A percentile compares a stretch with the other conserved stretches of the same genome.
phyloP scores from a whole-genome alignment of 2,113 vertebrate genomes.

The Ochotona princeps region DNA sequence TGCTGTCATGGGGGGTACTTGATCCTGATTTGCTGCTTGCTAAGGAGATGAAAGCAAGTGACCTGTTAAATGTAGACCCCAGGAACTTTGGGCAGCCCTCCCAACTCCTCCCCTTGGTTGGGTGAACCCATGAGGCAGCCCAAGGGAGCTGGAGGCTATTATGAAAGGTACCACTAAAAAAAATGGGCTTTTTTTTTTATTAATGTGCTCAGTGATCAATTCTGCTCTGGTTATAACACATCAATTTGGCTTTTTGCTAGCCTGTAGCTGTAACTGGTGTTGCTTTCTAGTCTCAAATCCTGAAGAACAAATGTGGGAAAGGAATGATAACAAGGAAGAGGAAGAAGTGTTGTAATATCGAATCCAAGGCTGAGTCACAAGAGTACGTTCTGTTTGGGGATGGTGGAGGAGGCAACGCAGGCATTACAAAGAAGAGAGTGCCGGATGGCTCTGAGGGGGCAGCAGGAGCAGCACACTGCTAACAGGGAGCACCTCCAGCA shows the following conservation, averaged over 20 bases:
- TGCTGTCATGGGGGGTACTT: background rate
- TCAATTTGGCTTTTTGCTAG: slow-evolving; percentile 8
- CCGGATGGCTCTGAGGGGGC: background rate
- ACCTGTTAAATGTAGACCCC: background rate
- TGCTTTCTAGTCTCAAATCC: background rate
- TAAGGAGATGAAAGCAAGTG: slow-evolving; percentile 46
- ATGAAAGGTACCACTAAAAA: slow-evolving; percentile 37
- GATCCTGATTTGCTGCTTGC: slow-evolving; percentile 48
- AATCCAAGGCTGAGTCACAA: background rate
- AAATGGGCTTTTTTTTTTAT: slow-evolving; percentile 36
- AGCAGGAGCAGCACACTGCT: background rate
- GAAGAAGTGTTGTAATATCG: background rate
- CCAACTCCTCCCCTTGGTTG: background rate
- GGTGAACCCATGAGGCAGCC: background rate
- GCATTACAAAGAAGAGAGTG: background rate
- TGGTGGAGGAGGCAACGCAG: background rate
- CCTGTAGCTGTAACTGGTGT: background rate
- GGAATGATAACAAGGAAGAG: background rate
- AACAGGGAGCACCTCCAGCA: background rate
- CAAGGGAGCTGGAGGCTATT: background rate
- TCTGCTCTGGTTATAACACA: background rate
- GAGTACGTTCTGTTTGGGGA: background rate
- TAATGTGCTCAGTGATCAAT: slow-evolving; percentile 52
- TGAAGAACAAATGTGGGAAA: background rate
- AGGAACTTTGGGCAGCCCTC: background rate